Conservation (phyloP, 2,797 vertebrate genomes). For the Limnodromus scolopaceus region DNA sequence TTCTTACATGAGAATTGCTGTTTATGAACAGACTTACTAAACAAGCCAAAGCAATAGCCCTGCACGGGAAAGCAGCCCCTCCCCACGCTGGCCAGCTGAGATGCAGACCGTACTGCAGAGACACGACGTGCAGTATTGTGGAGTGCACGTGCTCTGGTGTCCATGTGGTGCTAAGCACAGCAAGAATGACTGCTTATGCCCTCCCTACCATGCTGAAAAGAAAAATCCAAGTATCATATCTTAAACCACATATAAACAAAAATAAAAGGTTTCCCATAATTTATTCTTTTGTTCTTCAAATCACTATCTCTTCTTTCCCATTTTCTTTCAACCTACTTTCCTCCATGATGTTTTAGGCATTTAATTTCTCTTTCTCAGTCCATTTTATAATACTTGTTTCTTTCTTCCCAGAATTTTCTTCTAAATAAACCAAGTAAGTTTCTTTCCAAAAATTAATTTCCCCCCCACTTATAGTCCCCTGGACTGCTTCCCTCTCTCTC, state of each 20-base stretch:
- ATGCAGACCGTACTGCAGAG: not conserved
- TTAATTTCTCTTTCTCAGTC: not conserved
- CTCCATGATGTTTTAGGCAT: not conserved
- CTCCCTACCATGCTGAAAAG: not conserved
- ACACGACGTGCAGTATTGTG: rapidly evolving
- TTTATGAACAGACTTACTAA: not conserved
- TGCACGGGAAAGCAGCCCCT: not conserved
- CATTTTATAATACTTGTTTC: not conserved
- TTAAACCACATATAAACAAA: not conserved
- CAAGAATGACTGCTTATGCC: not conserved
- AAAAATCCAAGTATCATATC: not conserved
- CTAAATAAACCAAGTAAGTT: not conserved
- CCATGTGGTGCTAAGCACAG: not conserved
- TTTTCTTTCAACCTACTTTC: not conserved
- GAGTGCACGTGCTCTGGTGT: not conserved
- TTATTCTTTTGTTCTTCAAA: not conserved
- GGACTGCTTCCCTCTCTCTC: not conserved
- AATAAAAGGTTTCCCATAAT: not conserved
- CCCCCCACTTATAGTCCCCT: not conserved
- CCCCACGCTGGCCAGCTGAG: not conserved
- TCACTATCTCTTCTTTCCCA: not conserved
- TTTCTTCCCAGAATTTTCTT: not conserved
- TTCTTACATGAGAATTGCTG: not conserved
- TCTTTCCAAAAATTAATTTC: not conserved
- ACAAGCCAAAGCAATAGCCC: not conserved